phyloP scores from a whole-genome alignment of 92 coral and sea anemone genomes.

The Epizoanthus rinbou region DNA sequence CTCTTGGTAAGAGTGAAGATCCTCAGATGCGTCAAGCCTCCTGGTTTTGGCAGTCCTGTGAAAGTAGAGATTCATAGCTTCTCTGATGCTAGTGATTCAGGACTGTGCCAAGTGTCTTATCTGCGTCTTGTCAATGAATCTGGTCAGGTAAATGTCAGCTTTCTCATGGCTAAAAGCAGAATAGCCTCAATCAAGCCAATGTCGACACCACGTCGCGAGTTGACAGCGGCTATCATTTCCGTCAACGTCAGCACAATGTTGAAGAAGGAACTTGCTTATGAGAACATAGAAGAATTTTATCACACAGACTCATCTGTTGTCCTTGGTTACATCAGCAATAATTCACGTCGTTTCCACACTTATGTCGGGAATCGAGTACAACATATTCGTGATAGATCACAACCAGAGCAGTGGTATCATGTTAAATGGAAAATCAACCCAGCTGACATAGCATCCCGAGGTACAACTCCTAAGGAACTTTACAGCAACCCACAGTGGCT shows the following conservation, averaged over 20 bases:
- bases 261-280: slow-evolving; percentile 46
- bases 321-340: slow-evolving; percentile 49
- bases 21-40: slow-evolving; percentile 65
- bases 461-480: slow-evolving; percentile 27
- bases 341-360: slow-evolving; percentile 48
- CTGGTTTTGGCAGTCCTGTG: slow-evolving; percentile 60
- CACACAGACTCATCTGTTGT: slow-evolving; percentile 54
- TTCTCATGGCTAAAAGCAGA: slow-evolving; percentile 63
- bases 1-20: slow-evolving; percentile 53
- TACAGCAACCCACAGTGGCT: neutral
- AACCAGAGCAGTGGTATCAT: slow-evolving; percentile 48
- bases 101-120: slow-evolving; percentile 57
- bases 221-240: slow-evolving; percentile 58
- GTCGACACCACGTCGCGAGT: slow-evolving; percentile 59
- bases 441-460: slow-evolving; percentile 49
- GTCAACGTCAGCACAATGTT: slow-evolving; percentile 54
- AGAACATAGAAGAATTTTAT: slow-evolving; percentile 29
- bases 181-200: slow-evolving; percentile 59
- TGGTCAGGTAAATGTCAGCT: slow-evolving; percentile 50
- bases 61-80: slow-evolving; percentile 63
- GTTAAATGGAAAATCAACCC: slow-evolving; percentile 47
- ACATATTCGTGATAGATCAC: slow-evolving; percentile 57
- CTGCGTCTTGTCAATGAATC: slow-evolving; percentile 39
- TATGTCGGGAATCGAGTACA: slow-evolving; percentile 69
- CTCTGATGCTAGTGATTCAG: slow-evolving; percentile 57